Base-by-base conservation (phyloP, 1,140 invertebrate genomes). In the Drosophila ananassae region DNA sequence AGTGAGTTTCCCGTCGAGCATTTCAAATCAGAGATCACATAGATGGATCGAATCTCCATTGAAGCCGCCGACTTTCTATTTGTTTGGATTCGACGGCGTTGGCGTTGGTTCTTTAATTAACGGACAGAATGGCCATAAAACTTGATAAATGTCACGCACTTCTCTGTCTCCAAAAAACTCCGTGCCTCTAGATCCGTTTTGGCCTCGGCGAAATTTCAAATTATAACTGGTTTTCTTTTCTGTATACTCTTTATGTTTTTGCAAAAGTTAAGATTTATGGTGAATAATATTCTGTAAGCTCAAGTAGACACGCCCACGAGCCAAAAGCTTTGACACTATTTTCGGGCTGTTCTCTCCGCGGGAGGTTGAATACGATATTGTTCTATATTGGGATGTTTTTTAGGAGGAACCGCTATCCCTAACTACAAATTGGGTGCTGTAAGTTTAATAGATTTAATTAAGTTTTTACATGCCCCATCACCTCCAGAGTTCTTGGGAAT, bases 71-170 rank as follows among this genome's bases (percentile, higher is more conserved):
- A 28, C 22, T 85, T 85, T 85, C 81, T 87, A 85, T 81, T 87
- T 77, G 68, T 39, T 30, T 44, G 44, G 62, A 32, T 44, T 57
- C 41, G 57, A 82, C 73, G 82, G 47, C 66, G 66, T 77, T 81
- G 44, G 44, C 21, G 44, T 47, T 47, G 72, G 76, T 87, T 85
- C 64, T 64, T 87, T 85, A 85, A 85, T 87, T 85, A 87, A 73
- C 82, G 39, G 32, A 47, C 54, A 57, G 74, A 77, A 54, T 74
- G 61, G 58, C 73, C 68, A 85, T 85, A 87, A 85, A 85, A 81
- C 58, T 64, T 78, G 78, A 85, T 87, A 63, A 75, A 81, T 85
- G 82, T 87, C 81, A 85, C 78, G 82, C 74, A 75, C 60, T 50
- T 79, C 13, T 50, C 39, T 73, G 17, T 72, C 22, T 56, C 39